These are phyloP conservation scores for Synergus umbraculus DNA, from an alignment of 2,888 invertebrate genomes.

Conservation along the genomic window DNA sequence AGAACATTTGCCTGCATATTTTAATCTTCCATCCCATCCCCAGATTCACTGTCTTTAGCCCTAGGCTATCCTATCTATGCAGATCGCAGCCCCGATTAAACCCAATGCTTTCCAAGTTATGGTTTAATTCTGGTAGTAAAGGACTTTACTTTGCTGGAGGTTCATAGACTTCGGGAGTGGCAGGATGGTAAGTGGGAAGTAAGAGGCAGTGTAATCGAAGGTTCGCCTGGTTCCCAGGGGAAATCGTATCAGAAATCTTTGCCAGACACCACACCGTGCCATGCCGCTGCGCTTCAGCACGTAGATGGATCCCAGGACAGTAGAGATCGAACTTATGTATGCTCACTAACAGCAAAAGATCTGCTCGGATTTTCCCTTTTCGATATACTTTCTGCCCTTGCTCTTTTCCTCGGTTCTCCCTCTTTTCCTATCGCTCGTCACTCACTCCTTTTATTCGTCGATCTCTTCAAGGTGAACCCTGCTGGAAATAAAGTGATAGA, in stretches of 20 bases:
- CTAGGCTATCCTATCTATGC: background rate
- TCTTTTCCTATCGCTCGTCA: background rate
- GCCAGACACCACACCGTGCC: background rate
- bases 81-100: slow-evolving; percentile 18
- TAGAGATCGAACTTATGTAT: background rate
- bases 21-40: background rate
- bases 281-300: background rate
- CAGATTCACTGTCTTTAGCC: background rate
- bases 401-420: background rate
- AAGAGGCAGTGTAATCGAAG: slow-evolving; percentile 39
- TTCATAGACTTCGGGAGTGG: background rate
- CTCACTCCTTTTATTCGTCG: slow-evolving; percentile 9
- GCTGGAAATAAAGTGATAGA: no score
- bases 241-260: slow-evolving; percentile 35
- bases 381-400: background rate
- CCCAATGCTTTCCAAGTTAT: slow-evolving; percentile 12
- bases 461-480: no score
- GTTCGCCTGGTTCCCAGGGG: slow-evolving; percentile 19
- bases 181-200: slow-evolving; percentile 26
- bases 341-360: slow-evolving; percentile 3
- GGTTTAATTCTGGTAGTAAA: slow-evolving; percentile 31
- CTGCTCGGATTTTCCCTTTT: background rate
- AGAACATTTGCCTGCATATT: background rate
- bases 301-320: background rate
- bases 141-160: background rate